Percentiles rank a stretch among this genome's conserved stretches.
Evolutionary conservation across 2,797 vertebrate species (phyloP).

Genomic region (Chloroceryle amazona): DNA sequence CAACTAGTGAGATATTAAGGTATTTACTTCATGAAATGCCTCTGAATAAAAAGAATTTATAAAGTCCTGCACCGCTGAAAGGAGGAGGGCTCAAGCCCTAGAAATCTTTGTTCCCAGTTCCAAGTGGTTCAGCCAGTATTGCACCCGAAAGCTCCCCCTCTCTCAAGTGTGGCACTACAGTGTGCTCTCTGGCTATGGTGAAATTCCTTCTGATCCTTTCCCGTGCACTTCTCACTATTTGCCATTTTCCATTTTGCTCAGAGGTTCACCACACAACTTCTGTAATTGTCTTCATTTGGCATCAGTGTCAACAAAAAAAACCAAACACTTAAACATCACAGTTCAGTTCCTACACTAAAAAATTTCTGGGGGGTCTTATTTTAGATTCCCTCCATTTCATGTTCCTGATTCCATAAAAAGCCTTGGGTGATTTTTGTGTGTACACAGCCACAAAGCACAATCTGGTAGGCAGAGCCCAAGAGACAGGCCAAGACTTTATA

Average conservation of each 20-base stretch:
- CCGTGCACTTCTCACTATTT: not conserved
- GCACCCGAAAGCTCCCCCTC: not conserved
- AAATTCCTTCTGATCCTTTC: not conserved
- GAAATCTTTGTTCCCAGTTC: not conserved
- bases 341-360: not conserved
- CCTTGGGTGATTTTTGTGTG: not conserved
- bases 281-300: not conserved
- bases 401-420: not conserved
- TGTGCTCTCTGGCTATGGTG: not conserved
- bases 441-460: not conserved
- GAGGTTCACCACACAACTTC: not conserved
- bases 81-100: not conserved
- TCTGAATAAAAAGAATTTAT: not conserved
- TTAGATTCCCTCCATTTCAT: not conserved
- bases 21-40: not conserved
- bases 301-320: not conserved
- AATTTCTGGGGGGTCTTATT: not conserved
- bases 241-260: not conserved
- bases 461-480: not conserved
- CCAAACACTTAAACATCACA: not conserved
- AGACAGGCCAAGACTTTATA: not conserved
- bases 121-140: not conserved
- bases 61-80: not conserved
- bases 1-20: not conserved
- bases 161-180: not conserved